phyloP scores from a whole-genome alignment of 2,888 invertebrate genomes.

The Hydrotaea cyrtoneurina region DNA sequence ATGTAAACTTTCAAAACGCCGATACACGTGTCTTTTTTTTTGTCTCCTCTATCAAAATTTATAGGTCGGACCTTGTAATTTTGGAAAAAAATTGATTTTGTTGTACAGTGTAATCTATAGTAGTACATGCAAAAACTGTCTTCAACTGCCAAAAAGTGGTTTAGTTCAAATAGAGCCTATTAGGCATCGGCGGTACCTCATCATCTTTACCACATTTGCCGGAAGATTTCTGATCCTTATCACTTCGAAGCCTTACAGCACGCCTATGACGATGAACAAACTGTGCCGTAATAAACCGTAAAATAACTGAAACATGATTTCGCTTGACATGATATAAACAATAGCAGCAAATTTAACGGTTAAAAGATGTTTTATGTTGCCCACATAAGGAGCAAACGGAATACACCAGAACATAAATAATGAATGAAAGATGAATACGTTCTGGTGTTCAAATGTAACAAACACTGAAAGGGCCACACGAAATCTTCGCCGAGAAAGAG shows the following conservation, averaged over 20 bases:
- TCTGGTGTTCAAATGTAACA: conserved; percentile 24
- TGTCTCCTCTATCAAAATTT: no score
- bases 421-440: conserved; percentile 1
- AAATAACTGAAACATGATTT: conserved; percentile 55
- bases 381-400: conserved; percentile 11
- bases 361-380: conserved; percentile 39
- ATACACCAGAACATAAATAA: conserved; percentile 29
- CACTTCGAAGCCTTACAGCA: not conserved
- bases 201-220: not conserved
- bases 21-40: no score
- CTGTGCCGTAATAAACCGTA: conserved; percentile 25
- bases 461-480: not conserved
- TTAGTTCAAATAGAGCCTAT: no score
- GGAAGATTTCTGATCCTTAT: not conserved
- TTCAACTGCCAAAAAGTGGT: no score
- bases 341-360: conserved; percentile 47
- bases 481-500: conserved; percentile 30
- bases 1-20: no score
- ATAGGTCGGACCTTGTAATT: no score
- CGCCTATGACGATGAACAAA: conserved; percentile 16
- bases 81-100: no score
- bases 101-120: no score
- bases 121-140: no score
- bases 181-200: no score
- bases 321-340: conserved; percentile 56